Evolutionary conservation across 2,113 vertebrate genomes (phyloP).

Genomic region (Platanista minor): DNA sequence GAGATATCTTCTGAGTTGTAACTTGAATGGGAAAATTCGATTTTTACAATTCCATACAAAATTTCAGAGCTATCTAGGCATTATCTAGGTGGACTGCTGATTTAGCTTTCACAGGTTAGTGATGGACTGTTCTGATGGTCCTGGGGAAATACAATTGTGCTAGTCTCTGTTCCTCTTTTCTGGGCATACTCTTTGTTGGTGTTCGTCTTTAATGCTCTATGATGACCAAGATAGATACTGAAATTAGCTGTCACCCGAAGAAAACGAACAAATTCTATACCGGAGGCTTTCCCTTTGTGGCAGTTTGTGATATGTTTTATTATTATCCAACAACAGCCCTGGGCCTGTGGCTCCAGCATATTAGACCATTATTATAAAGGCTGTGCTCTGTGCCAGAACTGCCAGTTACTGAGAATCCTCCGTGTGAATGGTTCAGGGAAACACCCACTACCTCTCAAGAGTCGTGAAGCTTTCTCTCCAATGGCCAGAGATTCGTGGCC

Average conservation of each 20-base stretch:
- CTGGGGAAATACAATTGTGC: neutral
- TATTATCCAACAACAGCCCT: slow-evolving; percentile 38
- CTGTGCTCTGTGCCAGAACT: neutral
- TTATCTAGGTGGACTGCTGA: neutral
- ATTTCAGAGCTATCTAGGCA: neutral
- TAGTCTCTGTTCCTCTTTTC: neutral
- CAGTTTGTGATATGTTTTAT: slow-evolving; percentile 38
- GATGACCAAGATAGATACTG: neutral
- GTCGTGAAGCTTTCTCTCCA: neutral
- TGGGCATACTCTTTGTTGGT: neutral
- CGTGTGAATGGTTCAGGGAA: neutral
- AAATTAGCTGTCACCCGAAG: slow-evolving; percentile 48
- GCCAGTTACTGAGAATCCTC: neutral
- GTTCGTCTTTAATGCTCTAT: neutral
- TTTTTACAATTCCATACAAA: neutral
- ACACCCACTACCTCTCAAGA: neutral
- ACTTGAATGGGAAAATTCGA: neutral
- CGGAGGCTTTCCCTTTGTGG: slow-evolving; percentile 40
- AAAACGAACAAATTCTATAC: slow-evolving; percentile 33
- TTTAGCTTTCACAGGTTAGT: neutral
- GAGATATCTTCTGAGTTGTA: neutral
- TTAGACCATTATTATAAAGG: slow-evolving; percentile 48
- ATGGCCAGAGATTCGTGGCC: neutral
- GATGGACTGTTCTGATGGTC: neutral
- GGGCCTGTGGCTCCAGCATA: slow-evolving; percentile 15